Conservation (phyloP, 2,113 vertebrate species). For the Australoheros scitulus region DNA sequence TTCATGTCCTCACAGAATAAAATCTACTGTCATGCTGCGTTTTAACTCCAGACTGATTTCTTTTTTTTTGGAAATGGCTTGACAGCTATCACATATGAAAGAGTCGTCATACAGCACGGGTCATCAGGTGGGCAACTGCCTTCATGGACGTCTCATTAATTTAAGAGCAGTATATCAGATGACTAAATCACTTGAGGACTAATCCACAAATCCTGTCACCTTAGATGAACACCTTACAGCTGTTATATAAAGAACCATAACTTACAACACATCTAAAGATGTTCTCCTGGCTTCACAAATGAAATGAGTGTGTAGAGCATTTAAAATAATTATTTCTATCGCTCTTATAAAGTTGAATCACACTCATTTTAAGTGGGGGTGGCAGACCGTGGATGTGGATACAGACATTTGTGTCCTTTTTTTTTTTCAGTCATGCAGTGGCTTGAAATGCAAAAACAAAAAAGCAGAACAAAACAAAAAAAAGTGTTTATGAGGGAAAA, state of each 20-base stretch:
- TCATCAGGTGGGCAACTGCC: constrained; percentile 4
- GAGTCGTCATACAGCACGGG: background rate
- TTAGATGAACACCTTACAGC: background rate
- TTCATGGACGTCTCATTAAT: background rate
- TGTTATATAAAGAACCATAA: background rate
- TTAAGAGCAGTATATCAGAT: background rate
- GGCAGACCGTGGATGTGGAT: no score
- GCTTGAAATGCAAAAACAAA: background rate
- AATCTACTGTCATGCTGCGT: background rate
- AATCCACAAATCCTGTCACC: background rate
- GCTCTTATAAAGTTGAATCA: no score
- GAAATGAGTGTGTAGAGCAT: background rate
- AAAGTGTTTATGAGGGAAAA: constrained; percentile 32
- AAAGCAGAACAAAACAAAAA: background rate
- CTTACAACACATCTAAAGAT: no score
- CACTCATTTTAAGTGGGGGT: no score
- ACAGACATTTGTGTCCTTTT: no score
- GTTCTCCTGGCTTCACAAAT: background rate
- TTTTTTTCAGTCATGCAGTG: background rate
- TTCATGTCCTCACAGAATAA: background rate
- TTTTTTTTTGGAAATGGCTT: background rate
- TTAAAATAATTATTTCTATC: no score
- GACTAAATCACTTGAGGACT: background rate
- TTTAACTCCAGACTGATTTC: background rate
- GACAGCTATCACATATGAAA: background rate